Percentiles rank a stretch among this genome's conserved stretches.
Conservation (phyloP, 1,140 invertebrate species). For the Eumaeus atala region DNA sequence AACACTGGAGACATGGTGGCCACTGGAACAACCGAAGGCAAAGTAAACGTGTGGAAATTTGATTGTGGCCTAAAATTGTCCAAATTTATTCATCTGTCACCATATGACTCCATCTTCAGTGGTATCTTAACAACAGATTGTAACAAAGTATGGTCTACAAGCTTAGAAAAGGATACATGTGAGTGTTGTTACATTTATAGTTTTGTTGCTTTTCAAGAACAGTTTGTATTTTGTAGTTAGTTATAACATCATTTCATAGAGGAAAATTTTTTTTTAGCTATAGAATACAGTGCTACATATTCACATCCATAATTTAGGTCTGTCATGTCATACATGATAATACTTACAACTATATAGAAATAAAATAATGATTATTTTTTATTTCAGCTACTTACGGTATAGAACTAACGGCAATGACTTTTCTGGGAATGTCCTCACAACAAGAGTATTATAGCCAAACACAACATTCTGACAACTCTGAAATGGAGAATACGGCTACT, state of each 20-base stretch:
- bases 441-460: constrained; percentile 47
- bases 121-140: constrained; percentile 55
- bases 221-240: too few relatives aligned
- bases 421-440: constrained; percentile 55
- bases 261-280: too few relatives aligned
- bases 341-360: too few relatives aligned
- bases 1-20: constrained; percentile 82
- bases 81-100: constrained; percentile 59
- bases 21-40: constrained; percentile 75
- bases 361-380: constrained; percentile 9
- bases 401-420: constrained; percentile 60
- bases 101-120: constrained; percentile 66
- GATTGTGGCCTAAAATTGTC: constrained; percentile 80
- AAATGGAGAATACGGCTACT: constrained; percentile 43
- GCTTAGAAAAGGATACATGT: constrained; percentile 65
- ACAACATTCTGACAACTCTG: constrained; percentile 43
- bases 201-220: too few relatives aligned
- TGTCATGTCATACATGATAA: too few relatives aligned
- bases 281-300: too few relatives aligned
- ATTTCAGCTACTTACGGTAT: constrained; percentile 55
- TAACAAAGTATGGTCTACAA: constrained; percentile 68
- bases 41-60: constrained; percentile 82
- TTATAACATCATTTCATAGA: too few relatives aligned
- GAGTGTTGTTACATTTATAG: constrained; percentile 35
- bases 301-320: too few relatives aligned